These are phyloP conservation scores for Acestrorhynchus altus DNA, from an alignment of 2,797 vertebrate species.

Conservation along the genomic window DNA sequence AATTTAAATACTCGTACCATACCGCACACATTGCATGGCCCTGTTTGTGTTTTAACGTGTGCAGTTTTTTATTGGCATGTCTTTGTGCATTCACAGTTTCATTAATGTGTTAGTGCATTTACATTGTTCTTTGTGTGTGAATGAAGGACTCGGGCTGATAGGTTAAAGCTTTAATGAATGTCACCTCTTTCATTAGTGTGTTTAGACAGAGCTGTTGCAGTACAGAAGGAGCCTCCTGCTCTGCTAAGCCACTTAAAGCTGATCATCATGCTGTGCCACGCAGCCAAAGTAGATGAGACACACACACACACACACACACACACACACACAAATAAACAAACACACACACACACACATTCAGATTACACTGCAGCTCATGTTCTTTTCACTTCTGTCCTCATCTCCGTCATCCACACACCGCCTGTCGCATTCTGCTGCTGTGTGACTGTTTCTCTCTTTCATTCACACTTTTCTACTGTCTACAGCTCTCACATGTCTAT, in stretches of 20 bases:
- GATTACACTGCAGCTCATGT: conserved; percentile 10
- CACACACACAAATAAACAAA: neutral
- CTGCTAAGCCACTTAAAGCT: conserved; percentile 10
- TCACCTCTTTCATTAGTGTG: neutral
- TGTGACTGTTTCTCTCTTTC: conserved; percentile 21
- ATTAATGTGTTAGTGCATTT: too few relatives aligned
- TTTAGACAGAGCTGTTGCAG: neutral
- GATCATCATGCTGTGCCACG: conserved; percentile 2
- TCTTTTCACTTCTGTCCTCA: conserved; percentile 27
- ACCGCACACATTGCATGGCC: too few relatives aligned
- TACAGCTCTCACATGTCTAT: neutral
- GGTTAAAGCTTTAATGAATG: neutral
- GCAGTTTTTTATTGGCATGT: too few relatives aligned
- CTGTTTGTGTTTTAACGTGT: too few relatives aligned
- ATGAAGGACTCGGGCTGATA: neutral
- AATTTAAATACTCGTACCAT: too few relatives aligned
- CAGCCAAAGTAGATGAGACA: neutral
- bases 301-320: neutral
- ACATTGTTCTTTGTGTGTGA: too few relatives aligned
- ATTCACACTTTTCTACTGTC: neutral
- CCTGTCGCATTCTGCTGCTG: conserved; percentile 14
- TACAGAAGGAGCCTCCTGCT: neutral
- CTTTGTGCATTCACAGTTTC: too few relatives aligned
- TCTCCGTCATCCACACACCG: conserved; percentile 32
- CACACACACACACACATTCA: neutral